Conservation (phyloP, 2,888 invertebrate genomes). For the Punctoribates punctum region DNA sequence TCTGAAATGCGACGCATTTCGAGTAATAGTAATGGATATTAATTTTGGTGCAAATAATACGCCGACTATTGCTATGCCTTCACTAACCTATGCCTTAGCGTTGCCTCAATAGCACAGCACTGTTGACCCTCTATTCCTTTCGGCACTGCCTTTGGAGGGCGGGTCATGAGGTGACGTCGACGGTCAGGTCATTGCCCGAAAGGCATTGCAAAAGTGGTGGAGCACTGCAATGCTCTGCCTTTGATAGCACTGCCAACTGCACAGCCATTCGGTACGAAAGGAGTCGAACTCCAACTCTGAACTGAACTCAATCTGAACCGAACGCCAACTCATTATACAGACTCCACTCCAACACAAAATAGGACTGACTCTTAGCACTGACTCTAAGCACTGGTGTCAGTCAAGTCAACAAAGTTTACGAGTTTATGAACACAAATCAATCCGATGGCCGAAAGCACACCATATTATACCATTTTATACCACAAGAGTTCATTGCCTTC, state of each 20-base stretch:
- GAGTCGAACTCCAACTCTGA: neutral
- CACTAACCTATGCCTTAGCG: slow-evolving; percentile 5
- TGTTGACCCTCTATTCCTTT: slow-evolving; percentile 24
- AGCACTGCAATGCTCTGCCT: neutral
- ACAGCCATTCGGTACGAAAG: neutral
- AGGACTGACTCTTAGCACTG: neutral
- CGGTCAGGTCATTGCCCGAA: slow-evolving; percentile 26
- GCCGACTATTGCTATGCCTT: neutral
- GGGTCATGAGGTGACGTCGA: slow-evolving; percentile 32
- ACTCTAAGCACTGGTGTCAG: neutral
- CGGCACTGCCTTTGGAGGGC: neutral
- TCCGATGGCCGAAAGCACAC: neutral
- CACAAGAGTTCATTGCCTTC: slow-evolving; percentile 6
- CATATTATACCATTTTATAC: neutral
- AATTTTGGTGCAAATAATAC: neutral
- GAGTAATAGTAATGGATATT: neutral
- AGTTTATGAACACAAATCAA: neutral
- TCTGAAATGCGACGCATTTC: slow-evolving; percentile 15
- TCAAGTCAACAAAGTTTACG: slow-evolving; percentile 9
- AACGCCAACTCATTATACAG: neutral
- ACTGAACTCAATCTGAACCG: slow-evolving; percentile 15
- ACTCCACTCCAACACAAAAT: neutral
- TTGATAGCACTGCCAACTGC: neutral
- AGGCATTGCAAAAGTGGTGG: neutral
- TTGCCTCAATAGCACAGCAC: neutral